Percentiles rank a stretch among this genome's conserved stretches.
These are phyloP conservation scores for Cephus spinipes DNA, from an alignment of 2,888 invertebrate species.

Conservation along the genomic window DNA sequence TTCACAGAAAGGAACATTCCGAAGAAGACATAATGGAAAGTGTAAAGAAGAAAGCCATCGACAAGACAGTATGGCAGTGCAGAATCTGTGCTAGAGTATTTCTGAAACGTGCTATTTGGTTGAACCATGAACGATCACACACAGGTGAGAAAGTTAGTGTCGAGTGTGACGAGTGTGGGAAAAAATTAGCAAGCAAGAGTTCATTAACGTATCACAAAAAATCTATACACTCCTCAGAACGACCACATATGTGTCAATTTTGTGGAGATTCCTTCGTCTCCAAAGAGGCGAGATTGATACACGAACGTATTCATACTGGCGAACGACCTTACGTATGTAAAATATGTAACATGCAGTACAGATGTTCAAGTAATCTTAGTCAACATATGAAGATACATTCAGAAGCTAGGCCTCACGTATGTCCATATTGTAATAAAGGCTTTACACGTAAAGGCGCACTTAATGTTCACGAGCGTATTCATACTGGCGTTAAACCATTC, in stretches of 20 bases:
- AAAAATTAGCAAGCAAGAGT: conserved; percentile 51
- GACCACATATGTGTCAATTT: conserved; percentile 64
- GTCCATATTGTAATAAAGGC: conserved; percentile 49
- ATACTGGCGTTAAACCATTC: conserved; percentile 56
- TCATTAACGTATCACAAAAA: conserved; percentile 63
- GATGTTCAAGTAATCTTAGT: conserved; percentile 56
- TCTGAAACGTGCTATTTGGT: conserved; percentile 44
- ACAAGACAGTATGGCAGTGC: conserved; percentile 48
- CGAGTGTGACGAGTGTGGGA: conserved; percentile 53
- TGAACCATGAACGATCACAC: conserved; percentile 52
- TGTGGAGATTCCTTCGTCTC: conserved; percentile 64
- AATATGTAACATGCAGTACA: conserved; percentile 55
- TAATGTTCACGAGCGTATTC: conserved; percentile 54
- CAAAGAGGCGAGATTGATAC: conserved; percentile 62
- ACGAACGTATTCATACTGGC: conserved; percentile 64
- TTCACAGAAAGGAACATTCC: conserved; percentile 53
- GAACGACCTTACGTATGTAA: conserved; percentile 57
- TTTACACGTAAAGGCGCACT: conserved; percentile 55
- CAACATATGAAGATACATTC: conserved; percentile 57
- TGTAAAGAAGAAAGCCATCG: conserved; percentile 37
- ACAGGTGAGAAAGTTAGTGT: conserved; percentile 36
- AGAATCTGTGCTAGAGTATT: conserved; percentile 48
- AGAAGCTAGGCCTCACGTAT: conserved; percentile 46
- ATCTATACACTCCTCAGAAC: conserved; percentile 64
- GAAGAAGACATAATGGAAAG: conserved; percentile 49